Evolutionary conservation across 2,888 invertebrate species (phyloP), one percentile per base, ranked within the genome.

Genomic region (Allygus modestus): DNA sequence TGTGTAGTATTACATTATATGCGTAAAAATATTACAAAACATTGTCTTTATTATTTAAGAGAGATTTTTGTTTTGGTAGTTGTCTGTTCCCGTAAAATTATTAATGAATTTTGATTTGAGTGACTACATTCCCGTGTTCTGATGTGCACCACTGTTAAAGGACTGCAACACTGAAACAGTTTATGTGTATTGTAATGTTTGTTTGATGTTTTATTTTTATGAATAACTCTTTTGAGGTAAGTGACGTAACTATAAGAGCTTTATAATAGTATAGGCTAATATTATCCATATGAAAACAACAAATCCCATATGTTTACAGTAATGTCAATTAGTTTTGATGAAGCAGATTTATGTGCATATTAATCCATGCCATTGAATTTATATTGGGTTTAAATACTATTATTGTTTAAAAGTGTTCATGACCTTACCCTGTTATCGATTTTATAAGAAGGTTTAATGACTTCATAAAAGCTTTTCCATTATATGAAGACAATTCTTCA

Each of bases 121-220:
- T 58, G 58, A 58, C 5, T 58, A 31, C 15, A 15, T 58, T 23
- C 65, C 28, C 4, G 28, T 65, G 65, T 65, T 65, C 65, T 65
- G 28, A 65, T 31, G 65, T 65, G 65, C 65, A 65, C 65, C 15
- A 65, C 15, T 65, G 65, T 65, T 65, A 65, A 65, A 31, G 31
- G 65, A 11, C 28, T 65, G 65, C 65, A 65, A 28, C 65, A 65
- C 65, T 65, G 31, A 65, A 31, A 65, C 31, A 0, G 31, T 65
- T 65, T 65, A 65, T 65, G 31, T 65, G 65, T 65, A 4, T 31
- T 65, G 65, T 65, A 28, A 65, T 65, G 65, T 28, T 65, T 28
- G 65, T 65, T 65, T 28, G 65, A 31, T 65, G 65, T 65, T 26
- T 58, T 28, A 15, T 65, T 65, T 26, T 65, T 65, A 28, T 65